These are phyloP conservation scores for Alosa alosa DNA, from an alignment of 2,113 vertebrate species.

Conservation along the genomic window DNA sequence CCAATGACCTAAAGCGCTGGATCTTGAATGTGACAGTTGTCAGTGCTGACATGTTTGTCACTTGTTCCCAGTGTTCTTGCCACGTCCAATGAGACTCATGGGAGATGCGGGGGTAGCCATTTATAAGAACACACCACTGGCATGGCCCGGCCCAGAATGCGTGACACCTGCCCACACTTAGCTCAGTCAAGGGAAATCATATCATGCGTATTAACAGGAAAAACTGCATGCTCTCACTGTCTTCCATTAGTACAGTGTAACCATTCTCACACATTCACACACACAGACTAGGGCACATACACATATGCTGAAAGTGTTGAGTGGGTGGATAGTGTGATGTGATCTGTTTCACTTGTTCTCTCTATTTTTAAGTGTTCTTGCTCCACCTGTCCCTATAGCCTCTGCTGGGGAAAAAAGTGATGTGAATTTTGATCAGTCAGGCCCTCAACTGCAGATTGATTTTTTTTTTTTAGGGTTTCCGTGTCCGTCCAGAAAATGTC, in stretches of 20 bases:
- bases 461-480: background rate
- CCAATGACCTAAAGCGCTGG: slow-evolving; percentile 14
- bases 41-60: slow-evolving; percentile 44
- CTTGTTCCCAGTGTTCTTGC: slow-evolving; percentile 37
- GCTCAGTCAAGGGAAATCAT: slow-evolving; percentile 37
- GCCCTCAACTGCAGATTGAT: background rate
- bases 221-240: slow-evolving; percentile 12
- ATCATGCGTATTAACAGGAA: slow-evolving; percentile 19
- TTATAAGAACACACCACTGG: slow-evolving; percentile 41
- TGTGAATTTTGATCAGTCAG: slow-evolving; percentile 35
- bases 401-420: background rate
- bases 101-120: slow-evolving; percentile 30
- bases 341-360: background rate
- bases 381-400: background rate
- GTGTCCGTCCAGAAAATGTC: background rate
- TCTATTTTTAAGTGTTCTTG: slow-evolving; percentile 7
- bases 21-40: slow-evolving; percentile 30
- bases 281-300: background rate
- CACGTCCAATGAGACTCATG: slow-evolving; percentile 40
- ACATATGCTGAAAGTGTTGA: background rate
- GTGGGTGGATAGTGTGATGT: background rate
- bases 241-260: slow-evolving; percentile 23
- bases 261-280: slow-evolving; percentile 21
- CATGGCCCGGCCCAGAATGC: slow-evolving; percentile 31
- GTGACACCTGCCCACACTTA: slow-evolving; percentile 50